Base-by-base conservation (phyloP, 2,888 invertebrate species). In the Spialia ferax region DNA sequence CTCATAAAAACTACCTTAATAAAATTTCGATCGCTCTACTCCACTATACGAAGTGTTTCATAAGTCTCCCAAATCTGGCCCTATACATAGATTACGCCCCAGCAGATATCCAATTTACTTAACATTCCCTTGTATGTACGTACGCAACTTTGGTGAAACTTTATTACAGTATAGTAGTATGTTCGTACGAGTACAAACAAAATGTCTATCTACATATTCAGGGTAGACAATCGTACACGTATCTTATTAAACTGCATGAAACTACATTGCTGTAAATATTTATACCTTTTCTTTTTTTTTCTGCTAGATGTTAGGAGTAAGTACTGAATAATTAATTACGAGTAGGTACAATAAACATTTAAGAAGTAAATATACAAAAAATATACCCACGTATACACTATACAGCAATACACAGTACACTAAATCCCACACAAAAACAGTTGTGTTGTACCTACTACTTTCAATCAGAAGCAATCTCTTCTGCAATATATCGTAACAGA, bases 81-180 rank as follows among this genome's bases (percentile, higher is more conserved):
- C 22, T 59, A 65, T 52, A n/a, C 57, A 59, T 52, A 65, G 59
- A 42, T 57, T 57, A 52, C 50, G 5, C 20, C 38, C 6, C 65
- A 59, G 52, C 52, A 38, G 32, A 65, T 59, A 59, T 65, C 29
- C 52, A 59, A 59, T 59, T 63, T 54, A 63, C 63, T 63, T 61
- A 4, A 54, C 48, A 50, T 48, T n/a, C 61, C 29, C 8, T 11
- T 15, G 29, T 18, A 50, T 6, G 35, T 20, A 20, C 7, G 13
- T 35, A 22, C 22, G 13, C 6, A 32, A 38, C 54, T 54, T 38
- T 54, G 45, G 1, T 45, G 55, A 29, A 35, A 48, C 22, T 20
- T 63, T 56, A 63, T 56, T 56, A 63, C 55, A 52, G 38, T 18
- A 45, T 42, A 29, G 6, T 26, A n/a, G n/a, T n/a, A n/a, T n/a